Percentiles rank a stretch among this genome's conserved stretches.
phyloP scores from a whole-genome alignment of 2,888 invertebrate genomes.

The Belgica antarctica region DNA sequence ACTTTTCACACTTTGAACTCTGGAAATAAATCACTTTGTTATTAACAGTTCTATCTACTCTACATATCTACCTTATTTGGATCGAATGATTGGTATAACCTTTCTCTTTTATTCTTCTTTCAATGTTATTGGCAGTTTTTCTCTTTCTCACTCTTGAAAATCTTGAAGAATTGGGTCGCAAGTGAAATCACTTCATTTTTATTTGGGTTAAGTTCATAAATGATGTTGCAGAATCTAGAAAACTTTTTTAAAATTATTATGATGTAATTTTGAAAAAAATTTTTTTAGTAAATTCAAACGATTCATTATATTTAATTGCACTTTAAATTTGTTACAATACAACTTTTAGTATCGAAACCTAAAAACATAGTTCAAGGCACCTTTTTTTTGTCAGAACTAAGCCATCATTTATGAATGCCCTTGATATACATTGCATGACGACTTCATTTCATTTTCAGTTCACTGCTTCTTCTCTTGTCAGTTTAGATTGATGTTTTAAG shows the following conservation, averaged over 20 bases:
- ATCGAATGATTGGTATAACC: background rate
- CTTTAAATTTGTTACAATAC: no score
- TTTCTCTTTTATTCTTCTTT: background rate
- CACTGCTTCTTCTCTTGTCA: background rate
- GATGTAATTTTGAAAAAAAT: no score
- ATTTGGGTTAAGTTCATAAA: no score
- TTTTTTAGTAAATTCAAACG: no score
- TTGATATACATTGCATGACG: background rate
- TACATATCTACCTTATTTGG: background rate
- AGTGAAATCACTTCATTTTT: no score
- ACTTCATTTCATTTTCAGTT: background rate
- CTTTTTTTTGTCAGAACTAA: background rate
- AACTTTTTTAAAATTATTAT: no score
- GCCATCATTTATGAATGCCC: background rate
- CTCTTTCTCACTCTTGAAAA: background rate
- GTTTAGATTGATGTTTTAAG: background rate
- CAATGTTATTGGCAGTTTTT: background rate
- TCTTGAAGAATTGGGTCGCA: background rate
- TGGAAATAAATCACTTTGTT: background rate
- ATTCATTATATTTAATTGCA: no score
- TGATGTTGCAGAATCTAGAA: no score
- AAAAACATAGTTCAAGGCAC: no score
- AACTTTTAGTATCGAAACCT: no score
- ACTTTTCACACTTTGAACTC: background rate
- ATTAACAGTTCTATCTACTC: constrained; percentile 11